A percentile compares a stretch with the other conserved stretches of the same genome.
These are phyloP conservation scores for Drosophila prolongata DNA, from an alignment of 2,888 invertebrate genomes.

Conservation along the genomic window DNA sequence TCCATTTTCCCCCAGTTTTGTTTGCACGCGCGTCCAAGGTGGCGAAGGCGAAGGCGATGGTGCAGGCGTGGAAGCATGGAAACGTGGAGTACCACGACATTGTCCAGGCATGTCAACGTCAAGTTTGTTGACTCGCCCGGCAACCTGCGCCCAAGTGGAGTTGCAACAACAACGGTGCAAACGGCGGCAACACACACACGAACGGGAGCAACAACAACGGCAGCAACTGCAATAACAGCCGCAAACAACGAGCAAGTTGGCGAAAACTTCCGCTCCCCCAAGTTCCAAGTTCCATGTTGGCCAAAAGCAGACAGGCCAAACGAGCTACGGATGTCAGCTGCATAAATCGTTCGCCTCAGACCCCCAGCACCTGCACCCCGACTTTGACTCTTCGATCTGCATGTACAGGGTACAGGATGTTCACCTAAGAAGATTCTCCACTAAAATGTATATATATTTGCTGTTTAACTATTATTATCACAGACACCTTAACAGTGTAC, in stretches of 20 bases:
- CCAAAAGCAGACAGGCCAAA: constrained; percentile 58
- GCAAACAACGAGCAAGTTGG: constrained; percentile 50
- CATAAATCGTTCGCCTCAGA: constrained; percentile 71
- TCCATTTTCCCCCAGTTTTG: constrained; percentile 38
- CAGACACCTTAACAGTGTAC: no score
- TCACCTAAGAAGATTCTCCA: not conserved
- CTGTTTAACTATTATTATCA: no score
- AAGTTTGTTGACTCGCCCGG: constrained; percentile 75
- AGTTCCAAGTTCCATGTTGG: constrained; percentile 24
- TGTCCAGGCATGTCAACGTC: constrained; percentile 56
- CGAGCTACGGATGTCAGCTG: constrained; percentile 77
- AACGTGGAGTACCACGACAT: constrained; percentile 50
- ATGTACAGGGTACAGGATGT: constrained; percentile 20
- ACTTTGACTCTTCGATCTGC: constrained; percentile 19
- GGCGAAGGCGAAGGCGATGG: constrained; percentile 9
- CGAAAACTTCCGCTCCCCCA: constrained; percentile 67
- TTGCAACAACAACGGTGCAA: constrained; percentile 9
- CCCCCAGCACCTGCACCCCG: constrained; percentile 14
- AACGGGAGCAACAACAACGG: constrained; percentile 26
- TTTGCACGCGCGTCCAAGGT: constrained; percentile 41
- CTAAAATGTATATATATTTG: no score
- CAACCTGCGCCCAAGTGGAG: constrained; percentile 71
- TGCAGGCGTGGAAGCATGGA: constrained; percentile 18
- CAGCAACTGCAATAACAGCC: constrained; percentile 44
- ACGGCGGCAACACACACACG: constrained; percentile 9